phyloP scores from a whole-genome alignment of 2,888 invertebrate species.

The Chrysolina americana region DNA sequence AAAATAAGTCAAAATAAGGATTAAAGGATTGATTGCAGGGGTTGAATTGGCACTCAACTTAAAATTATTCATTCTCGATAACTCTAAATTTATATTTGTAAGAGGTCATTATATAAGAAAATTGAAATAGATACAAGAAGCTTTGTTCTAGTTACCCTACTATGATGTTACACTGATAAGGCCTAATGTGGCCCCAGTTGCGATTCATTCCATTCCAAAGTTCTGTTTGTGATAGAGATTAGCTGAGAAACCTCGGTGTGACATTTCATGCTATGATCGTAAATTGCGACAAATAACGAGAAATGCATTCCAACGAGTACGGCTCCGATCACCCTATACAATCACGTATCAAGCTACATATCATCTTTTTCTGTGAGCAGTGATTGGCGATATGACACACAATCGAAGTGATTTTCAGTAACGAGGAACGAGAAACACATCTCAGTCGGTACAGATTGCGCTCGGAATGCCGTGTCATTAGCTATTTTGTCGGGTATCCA shows the following conservation, averaged over 20 bases:
- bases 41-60: too few relatives aligned
- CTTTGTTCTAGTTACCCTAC: too few relatives aligned
- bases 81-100: too few relatives aligned
- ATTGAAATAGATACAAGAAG: too few relatives aligned
- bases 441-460: slow-evolving; percentile 39
- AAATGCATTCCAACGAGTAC: slow-evolving; percentile 11
- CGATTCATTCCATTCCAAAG: too few relatives aligned
- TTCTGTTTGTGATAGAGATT: background rate
- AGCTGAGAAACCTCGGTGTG: slow-evolving; percentile 6
- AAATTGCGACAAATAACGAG: slow-evolving; percentile 19
- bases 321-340: slow-evolving; percentile 9
- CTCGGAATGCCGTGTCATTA: slow-evolving; percentile 49
- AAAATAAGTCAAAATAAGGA: too few relatives aligned
- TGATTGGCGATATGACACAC: slow-evolving; percentile 45
- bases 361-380: slow-evolving; percentile 29
- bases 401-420: slow-evolving; percentile 45
- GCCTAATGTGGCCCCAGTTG: too few relatives aligned
- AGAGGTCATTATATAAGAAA: too few relatives aligned
- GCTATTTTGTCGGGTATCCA: slow-evolving; percentile 40
- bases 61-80: too few relatives aligned
- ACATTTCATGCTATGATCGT: slow-evolving; percentile 5
- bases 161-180: too few relatives aligned
- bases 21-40: too few relatives aligned
- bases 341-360: slow-evolving; percentile 18
- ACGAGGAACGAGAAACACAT: slow-evolving; percentile 39